phyloP scores from a whole-genome alignment of 2,113 vertebrate species.

The Lepisosteus oculatus region DNA sequence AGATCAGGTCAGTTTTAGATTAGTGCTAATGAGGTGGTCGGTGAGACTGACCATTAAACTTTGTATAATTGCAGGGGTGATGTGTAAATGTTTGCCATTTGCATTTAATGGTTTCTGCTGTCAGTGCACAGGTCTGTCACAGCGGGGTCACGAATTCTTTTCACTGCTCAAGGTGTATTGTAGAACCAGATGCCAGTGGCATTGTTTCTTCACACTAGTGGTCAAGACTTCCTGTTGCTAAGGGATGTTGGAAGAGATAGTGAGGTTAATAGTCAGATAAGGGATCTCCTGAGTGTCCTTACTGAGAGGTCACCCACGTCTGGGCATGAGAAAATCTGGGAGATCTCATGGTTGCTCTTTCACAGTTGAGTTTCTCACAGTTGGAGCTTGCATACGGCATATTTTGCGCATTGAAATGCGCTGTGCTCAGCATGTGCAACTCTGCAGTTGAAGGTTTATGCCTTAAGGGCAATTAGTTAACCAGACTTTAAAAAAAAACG shows the following conservation, averaged over 20 bases:
- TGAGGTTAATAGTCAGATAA: constrained; percentile 33
- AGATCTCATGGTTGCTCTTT: neutral
- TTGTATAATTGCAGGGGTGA: constrained; percentile 16
- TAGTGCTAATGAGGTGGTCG: constrained; percentile 50
- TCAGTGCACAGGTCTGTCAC: constrained; percentile 49
- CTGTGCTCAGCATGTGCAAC: no score
- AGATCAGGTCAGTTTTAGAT: constrained; percentile 62
- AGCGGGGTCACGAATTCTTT: constrained; percentile 33
- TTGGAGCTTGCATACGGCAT: no score
- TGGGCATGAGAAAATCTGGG: neutral
- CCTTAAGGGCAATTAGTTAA: no score
- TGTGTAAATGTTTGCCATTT: constrained; percentile 32
- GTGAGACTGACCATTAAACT: constrained; percentile 49
- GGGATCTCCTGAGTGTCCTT: constrained; percentile 18
- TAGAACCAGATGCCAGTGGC: constrained; percentile 20
- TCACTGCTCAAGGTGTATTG: constrained; percentile 43
- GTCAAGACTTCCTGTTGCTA: constrained; percentile 30
- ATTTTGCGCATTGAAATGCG: no score
- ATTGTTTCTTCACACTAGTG: constrained; percentile 28
- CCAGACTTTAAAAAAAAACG: no score
- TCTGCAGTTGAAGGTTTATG: no score
- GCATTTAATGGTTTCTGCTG: constrained; percentile 35
- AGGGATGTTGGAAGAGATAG: constrained; percentile 33
- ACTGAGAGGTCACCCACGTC: no score
- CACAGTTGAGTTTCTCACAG: no score